A percentile compares a stretch with the other conserved stretches of the same genome.
Conservation (phyloP, 2,113 vertebrate genomes). For the Girardinichthys multiradiatus region DNA sequence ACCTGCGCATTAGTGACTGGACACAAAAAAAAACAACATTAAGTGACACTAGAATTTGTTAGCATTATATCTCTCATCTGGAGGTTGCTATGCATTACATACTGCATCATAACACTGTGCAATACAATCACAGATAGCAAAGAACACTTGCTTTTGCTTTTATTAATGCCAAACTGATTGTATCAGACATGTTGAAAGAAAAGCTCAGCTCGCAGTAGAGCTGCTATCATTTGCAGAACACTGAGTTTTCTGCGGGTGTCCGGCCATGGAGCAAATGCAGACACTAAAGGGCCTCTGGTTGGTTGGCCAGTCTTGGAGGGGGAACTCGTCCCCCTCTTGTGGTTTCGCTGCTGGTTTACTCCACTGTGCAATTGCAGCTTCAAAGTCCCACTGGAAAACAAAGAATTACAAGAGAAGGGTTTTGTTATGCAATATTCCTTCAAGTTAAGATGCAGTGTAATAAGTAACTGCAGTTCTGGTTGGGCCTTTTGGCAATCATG, state of each 20-base stretch:
- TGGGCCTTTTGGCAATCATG: neutral
- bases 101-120: neutral
- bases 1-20: too few species aligned
- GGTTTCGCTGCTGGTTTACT: slow-evolving; percentile 40
- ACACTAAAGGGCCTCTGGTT: slow-evolving; percentile 28
- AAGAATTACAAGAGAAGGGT: neutral
- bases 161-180: slow-evolving; percentile 15
- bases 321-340: slow-evolving; percentile 40
- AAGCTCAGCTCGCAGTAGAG: slow-evolving; percentile 4
- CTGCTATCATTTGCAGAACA: slow-evolving; percentile 8
- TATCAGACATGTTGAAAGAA: neutral
- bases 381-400: slow-evolving; percentile 80
- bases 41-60: neutral
- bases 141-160: slow-evolving; percentile 23
- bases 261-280: slow-evolving; percentile 35
- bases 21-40: neutral
- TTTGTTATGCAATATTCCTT: neutral
- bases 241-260: slow-evolving; percentile 34
- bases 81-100: too few species aligned
- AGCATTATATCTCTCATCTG: neutral
- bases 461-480: slow-evolving; percentile 5
- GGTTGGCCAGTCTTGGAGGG: slow-evolving; percentile 52
- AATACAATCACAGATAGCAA: slow-evolving; percentile 22
- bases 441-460: neutral
- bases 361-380: slow-evolving; percentile 72